These are phyloP conservation scores for Limosa lapponica DNA, from an alignment of 2,797 vertebrate species.

Conservation along the genomic window DNA sequence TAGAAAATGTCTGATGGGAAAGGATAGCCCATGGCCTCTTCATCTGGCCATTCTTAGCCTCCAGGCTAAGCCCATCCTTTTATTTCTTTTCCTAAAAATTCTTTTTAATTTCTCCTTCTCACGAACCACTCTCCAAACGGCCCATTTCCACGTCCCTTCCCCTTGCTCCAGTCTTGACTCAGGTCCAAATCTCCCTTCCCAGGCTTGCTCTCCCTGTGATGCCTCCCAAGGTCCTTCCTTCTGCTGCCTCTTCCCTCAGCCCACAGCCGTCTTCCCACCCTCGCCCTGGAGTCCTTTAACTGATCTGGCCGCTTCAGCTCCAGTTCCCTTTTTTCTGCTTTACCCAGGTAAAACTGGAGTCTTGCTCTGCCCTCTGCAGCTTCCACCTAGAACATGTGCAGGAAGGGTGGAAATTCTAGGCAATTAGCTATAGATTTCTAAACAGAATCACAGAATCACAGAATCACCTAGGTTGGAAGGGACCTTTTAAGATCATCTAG, in stretches of 20 bases:
- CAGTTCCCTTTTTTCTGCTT: not conserved
- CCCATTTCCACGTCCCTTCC: not conserved
- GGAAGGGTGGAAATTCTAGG: not conserved
- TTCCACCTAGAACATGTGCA: not conserved
- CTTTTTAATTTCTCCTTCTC: not conserved
- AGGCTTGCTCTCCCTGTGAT: not conserved
- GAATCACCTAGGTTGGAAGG: too few relatives aligned
- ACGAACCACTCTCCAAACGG: not conserved
- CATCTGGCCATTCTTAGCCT: not conserved
- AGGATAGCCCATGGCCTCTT: not conserved
- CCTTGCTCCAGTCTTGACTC: not conserved
- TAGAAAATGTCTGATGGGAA: not conserved
- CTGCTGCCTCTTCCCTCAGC: not conserved
- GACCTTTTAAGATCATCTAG: too few relatives aligned
- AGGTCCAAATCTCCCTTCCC: not conserved
- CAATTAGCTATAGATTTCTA: not conserved
- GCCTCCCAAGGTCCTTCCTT: not conserved
- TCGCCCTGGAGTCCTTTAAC: rapidly evolving
- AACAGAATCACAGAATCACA: too few relatives aligned
- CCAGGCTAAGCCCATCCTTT: not conserved
- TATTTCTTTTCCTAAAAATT: not conserved
- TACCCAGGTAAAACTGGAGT: not conserved
- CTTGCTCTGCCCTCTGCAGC: not conserved
- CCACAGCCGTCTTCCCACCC: rapidly evolving
- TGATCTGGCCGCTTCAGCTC: not conserved